Percentiles rank a stretch among this genome's conserved stretches.
phyloP scores from a whole-genome alignment of 2,113 vertebrate genomes.

The Apaloderma vittatum region DNA sequence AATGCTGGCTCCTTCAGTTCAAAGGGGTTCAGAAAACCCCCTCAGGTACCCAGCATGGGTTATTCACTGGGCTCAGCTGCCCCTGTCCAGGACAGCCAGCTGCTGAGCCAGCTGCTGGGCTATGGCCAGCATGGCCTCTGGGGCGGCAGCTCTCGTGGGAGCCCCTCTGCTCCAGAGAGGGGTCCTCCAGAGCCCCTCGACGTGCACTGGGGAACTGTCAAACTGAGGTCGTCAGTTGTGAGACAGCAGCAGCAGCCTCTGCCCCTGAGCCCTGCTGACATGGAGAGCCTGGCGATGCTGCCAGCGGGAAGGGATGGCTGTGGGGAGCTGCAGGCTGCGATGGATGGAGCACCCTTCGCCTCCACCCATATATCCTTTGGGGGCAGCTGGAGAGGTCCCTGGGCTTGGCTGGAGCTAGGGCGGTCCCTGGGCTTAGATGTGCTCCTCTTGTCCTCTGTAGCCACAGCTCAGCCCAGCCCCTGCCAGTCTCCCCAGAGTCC shows the following conservation, averaged over 20 bases:
- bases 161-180: slow-evolving; percentile 69
- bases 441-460: background rate
- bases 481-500: fast-evolving
- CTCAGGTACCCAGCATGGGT: slow-evolving; percentile 69
- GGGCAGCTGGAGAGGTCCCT: background rate
- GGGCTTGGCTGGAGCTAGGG: background rate
- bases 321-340: slow-evolving; percentile 74
- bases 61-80: slow-evolving; percentile 75
- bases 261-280: slow-evolving; percentile 52
- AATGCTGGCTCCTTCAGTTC: slow-evolving; percentile 64
- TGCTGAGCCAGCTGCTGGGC: slow-evolving; percentile 86
- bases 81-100: slow-evolving; percentile 82
- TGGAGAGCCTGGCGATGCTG: slow-evolving; percentile 77
- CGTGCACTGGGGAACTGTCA: slow-evolving; percentile 81
- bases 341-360: slow-evolving; percentile 78
- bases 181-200: slow-evolving; percentile 75
- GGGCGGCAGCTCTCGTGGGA: slow-evolving; percentile 39
- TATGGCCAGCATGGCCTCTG: slow-evolving; percentile 77
- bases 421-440: background rate
- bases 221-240: slow-evolving; percentile 79
- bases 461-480: background rate
- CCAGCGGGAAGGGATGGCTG: slow-evolving; percentile 83
- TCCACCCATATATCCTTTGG: slow-evolving; percentile 93
- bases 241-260: slow-evolving; percentile 83
- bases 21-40: slow-evolving; percentile 76